These are phyloP conservation scores for Echinops telfairi DNA, from an alignment of 2,113 vertebrate species.

Conservation along the genomic window DNA sequence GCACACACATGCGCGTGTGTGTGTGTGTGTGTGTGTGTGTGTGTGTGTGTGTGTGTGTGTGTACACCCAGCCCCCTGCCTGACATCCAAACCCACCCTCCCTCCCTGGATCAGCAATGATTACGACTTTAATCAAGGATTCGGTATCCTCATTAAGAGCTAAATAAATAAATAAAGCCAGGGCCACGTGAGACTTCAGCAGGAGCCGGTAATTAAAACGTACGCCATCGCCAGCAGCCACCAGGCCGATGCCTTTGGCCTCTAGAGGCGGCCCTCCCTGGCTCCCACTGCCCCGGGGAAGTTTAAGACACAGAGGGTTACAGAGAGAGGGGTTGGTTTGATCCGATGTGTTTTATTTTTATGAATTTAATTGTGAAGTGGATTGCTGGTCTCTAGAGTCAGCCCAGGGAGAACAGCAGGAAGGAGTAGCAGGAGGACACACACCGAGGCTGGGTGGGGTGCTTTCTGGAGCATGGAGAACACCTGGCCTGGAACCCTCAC, in stretches of 20 bases:
- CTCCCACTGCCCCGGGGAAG: conserved; percentile 32
- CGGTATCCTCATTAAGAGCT: conserved; percentile 82
- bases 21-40: too few species aligned
- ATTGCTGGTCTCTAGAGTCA: conserved; percentile 54
- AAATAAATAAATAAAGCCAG: conserved; percentile 83
- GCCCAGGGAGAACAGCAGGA: conserved; percentile 32
- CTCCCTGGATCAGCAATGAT: conserved; percentile 72
- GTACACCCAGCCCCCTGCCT: background rate
- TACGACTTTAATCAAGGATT: conserved; percentile 83
- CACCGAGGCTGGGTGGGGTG: background rate
- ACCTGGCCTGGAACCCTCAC: background rate
- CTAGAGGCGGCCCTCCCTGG: background rate
- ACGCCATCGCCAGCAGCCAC: conserved; percentile 41
- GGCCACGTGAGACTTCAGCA: conserved; percentile 75
- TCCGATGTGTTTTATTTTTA: conserved; percentile 38
- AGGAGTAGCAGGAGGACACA: background rate
- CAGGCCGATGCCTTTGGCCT: background rate
- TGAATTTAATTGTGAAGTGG: conserved; percentile 77
- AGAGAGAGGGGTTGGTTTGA: conserved; percentile 65
- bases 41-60: background rate
- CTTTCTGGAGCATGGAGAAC: background rate
- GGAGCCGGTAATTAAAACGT: conserved; percentile 73
- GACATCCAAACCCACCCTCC: conserved; percentile 43
- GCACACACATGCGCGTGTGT: accelerated
- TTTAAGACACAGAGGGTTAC: conserved; percentile 62